These are phyloP conservation scores for Pteropus alecto DNA, from an alignment of 2,113 vertebrate species.

Conservation along the genomic window DNA sequence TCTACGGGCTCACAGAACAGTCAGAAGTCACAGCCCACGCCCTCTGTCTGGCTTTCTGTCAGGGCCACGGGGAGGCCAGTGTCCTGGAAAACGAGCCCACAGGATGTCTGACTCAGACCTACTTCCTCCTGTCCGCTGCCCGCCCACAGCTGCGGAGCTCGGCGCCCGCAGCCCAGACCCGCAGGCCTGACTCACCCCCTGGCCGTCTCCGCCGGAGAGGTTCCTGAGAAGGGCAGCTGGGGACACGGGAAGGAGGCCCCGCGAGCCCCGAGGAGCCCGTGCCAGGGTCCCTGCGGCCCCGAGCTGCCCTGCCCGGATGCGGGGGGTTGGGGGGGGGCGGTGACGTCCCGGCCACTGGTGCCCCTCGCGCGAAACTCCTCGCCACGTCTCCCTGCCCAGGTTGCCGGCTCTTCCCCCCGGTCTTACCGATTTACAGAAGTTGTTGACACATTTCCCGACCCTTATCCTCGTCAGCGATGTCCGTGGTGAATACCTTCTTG, in stretches of 20 bases:
- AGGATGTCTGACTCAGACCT: background rate
- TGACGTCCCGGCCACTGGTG: background rate
- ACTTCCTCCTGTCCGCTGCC: background rate
- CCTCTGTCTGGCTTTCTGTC: background rate
- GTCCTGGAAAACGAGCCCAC: background rate
- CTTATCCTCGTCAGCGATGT: background rate
- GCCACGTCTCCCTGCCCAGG: background rate
- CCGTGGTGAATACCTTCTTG: background rate
- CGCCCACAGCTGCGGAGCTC: background rate
- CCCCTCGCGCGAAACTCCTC: background rate
- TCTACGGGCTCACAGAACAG: background rate
- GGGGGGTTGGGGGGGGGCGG: background rate
- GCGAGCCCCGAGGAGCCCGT: fast-evolving
- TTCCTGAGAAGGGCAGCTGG: background rate
- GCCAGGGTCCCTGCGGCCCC: background rate
- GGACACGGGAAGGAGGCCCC: background rate
- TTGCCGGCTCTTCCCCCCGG: background rate
- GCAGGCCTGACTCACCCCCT: background rate
- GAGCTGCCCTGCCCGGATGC: background rate
- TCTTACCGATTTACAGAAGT: no score
- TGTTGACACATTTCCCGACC: background rate
- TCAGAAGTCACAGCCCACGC: background rate
- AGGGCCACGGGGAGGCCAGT: background rate
- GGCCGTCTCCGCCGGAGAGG: background rate
- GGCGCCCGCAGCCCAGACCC: background rate